Conservation (phyloP, 64 coral and sea anemone genomes). For the Astreopora myriophthalma region DNA sequence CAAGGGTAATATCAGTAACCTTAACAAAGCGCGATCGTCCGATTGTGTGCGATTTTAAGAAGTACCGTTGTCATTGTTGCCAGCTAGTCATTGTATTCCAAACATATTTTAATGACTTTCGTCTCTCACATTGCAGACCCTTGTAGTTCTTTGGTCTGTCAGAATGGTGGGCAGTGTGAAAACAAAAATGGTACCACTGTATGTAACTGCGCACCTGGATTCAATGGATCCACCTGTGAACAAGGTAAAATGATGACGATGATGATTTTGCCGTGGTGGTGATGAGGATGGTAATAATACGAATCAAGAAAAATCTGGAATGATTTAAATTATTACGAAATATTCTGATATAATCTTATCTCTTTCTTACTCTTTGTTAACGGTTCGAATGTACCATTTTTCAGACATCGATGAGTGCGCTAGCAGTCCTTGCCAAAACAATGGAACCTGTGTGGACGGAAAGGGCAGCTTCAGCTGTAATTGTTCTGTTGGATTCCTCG, state of each 20-base stretch:
- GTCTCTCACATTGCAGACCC: not conserved
- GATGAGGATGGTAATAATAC: not conserved
- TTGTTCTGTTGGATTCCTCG: slow-evolving; percentile 62
- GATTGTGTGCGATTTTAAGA: too few relatives aligned
- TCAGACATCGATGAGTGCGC: slow-evolving; percentile 78
- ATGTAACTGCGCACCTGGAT: not conserved
- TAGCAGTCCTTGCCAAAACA: slow-evolving; percentile 45
- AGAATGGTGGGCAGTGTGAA: not conserved
- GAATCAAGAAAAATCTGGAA: too few relatives aligned
- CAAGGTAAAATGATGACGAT: not conserved
- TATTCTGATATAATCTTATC: not conserved
- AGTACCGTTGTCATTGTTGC: too few relatives aligned
- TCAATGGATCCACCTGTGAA: not conserved
- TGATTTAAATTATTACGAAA: too few relatives aligned
- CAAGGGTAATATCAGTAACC: too few relatives aligned
- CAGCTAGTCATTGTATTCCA: not conserved
- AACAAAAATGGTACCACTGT: not conserved
- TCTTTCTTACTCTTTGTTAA: not conserved
- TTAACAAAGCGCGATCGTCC: too few relatives aligned
- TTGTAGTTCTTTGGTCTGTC: not conserved
- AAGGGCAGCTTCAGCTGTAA: slow-evolving; percentile 58
- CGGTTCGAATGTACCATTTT: not conserved
- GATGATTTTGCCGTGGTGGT: too few relatives aligned
- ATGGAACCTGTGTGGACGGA: slow-evolving; percentile 42
- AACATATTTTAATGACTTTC: not conserved